Percentiles rank a stretch among this genome's conserved stretches.
Evolutionary conservation across 2,797 vertebrate genomes (phyloP).

Genomic region (Novumbra hubbsi): DNA sequence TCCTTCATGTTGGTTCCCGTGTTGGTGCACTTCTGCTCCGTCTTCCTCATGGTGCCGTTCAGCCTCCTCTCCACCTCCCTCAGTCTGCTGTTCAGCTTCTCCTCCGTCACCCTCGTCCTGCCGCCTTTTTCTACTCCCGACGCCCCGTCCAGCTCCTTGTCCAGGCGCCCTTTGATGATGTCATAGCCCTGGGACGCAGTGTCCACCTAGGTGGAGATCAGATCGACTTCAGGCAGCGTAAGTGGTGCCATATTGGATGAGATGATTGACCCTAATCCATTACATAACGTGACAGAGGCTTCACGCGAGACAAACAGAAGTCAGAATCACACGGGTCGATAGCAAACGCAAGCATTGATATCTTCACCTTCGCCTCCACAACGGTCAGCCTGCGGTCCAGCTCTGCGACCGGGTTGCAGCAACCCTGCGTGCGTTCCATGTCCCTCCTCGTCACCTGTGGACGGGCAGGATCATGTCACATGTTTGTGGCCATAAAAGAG

Average conservation of each 20-base stretch:
- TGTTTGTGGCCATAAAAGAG: no score
- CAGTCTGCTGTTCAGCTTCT: conserved; percentile 65
- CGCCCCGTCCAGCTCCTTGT: conserved; percentile 70
- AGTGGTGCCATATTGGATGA: no score
- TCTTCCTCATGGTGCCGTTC: conserved; percentile 80
- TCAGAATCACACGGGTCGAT: no score
- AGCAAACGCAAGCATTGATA: no score
- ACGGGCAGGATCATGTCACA: conserved; percentile 9
- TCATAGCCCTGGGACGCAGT: conserved; percentile 70
- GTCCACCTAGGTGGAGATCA: conserved; percentile 55
- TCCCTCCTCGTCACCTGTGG: conserved; percentile 57
- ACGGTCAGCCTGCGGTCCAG: conserved; percentile 70
- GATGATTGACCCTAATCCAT: no score
- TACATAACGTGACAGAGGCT: no score
- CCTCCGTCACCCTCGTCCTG: conserved; percentile 64
- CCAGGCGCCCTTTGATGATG: conserved; percentile 71
- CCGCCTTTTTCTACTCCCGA: conserved; percentile 63
- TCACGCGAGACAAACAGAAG: no score
- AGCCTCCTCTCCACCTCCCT: conserved; percentile 79
- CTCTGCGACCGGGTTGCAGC: conserved; percentile 67
- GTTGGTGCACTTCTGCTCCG: conserved; percentile 74
- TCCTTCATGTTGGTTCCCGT: conserved; percentile 75
- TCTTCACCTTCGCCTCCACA: conserved; percentile 58
- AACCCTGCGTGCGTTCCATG: conserved; percentile 61
- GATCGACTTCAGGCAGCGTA: no score